A percentile compares a stretch with the other conserved stretches of the same genome.
Evolutionary conservation across 2,113 vertebrate genomes (phyloP).

Genomic region (Engraulis encrasicolus): DNA sequence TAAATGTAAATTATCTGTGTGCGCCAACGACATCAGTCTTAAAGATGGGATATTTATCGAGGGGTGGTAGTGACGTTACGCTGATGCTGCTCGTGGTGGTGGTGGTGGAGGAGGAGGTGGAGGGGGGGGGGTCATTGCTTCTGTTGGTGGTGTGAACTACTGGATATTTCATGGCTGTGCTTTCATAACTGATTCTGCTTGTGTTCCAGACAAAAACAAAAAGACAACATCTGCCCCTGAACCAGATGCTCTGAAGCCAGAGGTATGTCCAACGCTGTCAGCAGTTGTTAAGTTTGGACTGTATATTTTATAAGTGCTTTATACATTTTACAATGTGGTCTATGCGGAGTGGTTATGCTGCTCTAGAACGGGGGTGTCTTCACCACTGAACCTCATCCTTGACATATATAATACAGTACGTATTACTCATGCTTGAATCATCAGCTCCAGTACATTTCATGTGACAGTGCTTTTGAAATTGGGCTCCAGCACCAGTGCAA

Average conservation of each 20-base stretch:
- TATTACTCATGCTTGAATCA: conserved; percentile 23
- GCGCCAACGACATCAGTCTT: neutral
- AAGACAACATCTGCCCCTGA: neutral
- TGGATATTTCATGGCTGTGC: conserved; percentile 4
- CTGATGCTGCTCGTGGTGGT: no score
- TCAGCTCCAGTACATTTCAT: conserved; percentile 21
- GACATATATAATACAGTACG: conserved; percentile 24
- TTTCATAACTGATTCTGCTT: conserved; percentile 20
- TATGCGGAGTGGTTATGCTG: neutral
- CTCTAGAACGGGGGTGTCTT: conserved; percentile 32
- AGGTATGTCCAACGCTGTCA: conserved; percentile 39
- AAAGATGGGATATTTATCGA: conserved; percentile 7
- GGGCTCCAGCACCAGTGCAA: conserved; percentile 29
- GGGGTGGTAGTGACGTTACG: neutral
- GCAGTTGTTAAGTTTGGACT: conserved; percentile 4
- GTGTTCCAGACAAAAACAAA: conserved; percentile 44
- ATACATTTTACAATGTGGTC: neutral
- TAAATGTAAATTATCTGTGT: conserved; percentile 18
- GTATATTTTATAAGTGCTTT: neutral
- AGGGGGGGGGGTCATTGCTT: neutral
- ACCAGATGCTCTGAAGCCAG: conserved; percentile 13
- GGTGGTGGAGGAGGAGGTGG: no score
- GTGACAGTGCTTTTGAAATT: conserved; percentile 22
- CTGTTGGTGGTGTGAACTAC: neutral
- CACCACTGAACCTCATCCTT: conserved; percentile 21